Percentiles rank a stretch among this genome's conserved stretches.
Conservation (phyloP, 2,113 vertebrate genomes). For the Rousettus leschenaultii region DNA sequence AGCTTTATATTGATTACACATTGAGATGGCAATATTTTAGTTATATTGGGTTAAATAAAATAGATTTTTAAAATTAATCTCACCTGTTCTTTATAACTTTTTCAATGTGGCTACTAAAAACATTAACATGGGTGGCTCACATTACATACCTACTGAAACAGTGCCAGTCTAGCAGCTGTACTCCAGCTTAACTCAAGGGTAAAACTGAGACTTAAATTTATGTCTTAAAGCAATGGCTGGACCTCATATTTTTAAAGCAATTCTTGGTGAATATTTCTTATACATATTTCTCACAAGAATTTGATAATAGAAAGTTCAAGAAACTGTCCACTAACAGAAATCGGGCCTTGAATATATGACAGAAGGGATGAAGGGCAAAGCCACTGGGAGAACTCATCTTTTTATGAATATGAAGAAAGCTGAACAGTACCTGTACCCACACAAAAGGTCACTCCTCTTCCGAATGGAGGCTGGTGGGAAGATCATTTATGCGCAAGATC, state of each 20-base stretch:
- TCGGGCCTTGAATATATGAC: background rate
- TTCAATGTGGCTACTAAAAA: background rate
- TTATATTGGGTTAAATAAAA: background rate
- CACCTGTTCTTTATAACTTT: background rate
- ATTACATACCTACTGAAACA: background rate
- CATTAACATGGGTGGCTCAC: background rate
- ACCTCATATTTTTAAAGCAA: background rate
- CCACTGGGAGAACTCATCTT: background rate
- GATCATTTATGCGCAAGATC: background rate
- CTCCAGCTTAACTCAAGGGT: background rate
- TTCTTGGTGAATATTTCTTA: background rate
- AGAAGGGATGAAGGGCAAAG: background rate
- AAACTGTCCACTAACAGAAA: background rate
- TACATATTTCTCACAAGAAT: background rate
- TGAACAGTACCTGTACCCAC: background rate
- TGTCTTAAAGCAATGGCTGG: background rate
- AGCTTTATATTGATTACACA: background rate
- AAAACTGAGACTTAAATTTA: slow-evolving; percentile 1
- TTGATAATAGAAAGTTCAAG: background rate
- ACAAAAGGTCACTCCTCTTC: background rate
- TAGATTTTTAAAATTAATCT: background rate
- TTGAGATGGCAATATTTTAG: background rate
- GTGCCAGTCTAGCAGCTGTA: background rate
- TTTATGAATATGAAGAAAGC: background rate
- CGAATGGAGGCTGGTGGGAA: background rate